Conservation (phyloP, 2,797 vertebrate species). For the Coccyzus lansbergi region DNA sequence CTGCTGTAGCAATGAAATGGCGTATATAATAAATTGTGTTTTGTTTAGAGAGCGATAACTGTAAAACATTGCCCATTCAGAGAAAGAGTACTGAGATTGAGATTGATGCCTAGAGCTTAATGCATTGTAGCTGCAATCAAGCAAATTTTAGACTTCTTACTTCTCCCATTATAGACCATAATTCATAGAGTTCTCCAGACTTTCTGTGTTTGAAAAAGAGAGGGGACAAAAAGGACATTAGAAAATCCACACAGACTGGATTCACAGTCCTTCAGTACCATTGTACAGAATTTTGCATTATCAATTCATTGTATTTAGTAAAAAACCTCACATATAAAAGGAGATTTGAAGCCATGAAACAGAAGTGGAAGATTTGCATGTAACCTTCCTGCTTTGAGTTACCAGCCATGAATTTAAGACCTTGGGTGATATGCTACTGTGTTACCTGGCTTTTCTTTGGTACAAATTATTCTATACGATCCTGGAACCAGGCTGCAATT, state of each 20-base stretch:
- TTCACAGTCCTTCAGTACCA: background rate
- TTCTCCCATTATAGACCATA: background rate
- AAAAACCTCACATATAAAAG: background rate
- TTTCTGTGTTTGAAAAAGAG: background rate
- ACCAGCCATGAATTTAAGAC: background rate
- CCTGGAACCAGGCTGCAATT: background rate
- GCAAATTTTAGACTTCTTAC: conserved; percentile 9
- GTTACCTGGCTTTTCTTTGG: background rate
- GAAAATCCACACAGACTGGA: background rate
- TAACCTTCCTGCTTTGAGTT: background rate
- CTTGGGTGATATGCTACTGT: background rate
- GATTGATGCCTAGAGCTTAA: conserved; percentile 48
- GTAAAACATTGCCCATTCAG: conserved; percentile 38
- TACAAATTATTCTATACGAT: background rate
- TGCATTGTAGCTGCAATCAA: conserved; percentile 18
- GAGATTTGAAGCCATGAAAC: background rate
- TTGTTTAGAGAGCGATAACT: conserved; percentile 21
- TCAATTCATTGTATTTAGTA: background rate
- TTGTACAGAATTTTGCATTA: background rate
- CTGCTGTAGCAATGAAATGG: background rate
- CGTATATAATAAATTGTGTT: conserved; percentile 48
- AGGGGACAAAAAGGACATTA: background rate
- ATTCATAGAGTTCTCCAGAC: background rate
- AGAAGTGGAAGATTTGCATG: background rate
- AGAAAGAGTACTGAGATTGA: background rate